Conservation (phyloP, 2,113 vertebrate genomes). For the Eclectus roratus region DNA sequence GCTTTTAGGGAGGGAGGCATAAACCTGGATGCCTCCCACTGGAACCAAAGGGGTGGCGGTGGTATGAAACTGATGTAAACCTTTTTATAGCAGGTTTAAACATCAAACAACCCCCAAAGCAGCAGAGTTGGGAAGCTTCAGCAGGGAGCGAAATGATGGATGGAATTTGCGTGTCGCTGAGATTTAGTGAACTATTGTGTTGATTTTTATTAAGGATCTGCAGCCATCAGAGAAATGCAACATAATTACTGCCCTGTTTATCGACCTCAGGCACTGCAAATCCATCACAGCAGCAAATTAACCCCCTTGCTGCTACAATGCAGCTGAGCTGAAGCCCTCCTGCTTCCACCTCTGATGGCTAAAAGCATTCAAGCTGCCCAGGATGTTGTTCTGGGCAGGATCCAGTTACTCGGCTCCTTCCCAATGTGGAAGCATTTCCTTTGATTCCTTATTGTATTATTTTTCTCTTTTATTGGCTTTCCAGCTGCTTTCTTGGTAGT, state of each 20-base stretch:
- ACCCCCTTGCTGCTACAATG: neutral
- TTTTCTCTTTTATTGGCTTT: neutral
- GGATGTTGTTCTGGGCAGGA: slow-evolving; percentile 20
- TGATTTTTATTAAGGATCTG: neutral
- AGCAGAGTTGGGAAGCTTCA: neutral
- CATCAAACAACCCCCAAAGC: no score
- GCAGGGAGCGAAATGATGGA: neutral
- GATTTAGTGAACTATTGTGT: neutral
- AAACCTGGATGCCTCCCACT: neutral
- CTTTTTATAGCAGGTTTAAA: neutral
- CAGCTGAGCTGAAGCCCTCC: neutral
- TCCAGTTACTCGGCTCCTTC: neutral
- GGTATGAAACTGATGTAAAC: neutral
- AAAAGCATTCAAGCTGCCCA: neutral
- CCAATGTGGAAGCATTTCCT: neutral
- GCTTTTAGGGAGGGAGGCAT: neutral
- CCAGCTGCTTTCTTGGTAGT: slow-evolving; percentile 4
- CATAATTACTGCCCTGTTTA: slow-evolving; percentile 6
- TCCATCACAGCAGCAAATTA: neutral
- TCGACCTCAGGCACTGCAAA: neutral
- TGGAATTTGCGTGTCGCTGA: neutral
- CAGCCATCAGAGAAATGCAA: neutral
- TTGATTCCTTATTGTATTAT: neutral
- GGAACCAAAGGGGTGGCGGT: accelerated
- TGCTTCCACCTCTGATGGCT: neutral